Percentiles rank a stretch among this genome's conserved stretches.
These are phyloP conservation scores for Pandemis corylana DNA, from an alignment of 2,888 invertebrate genomes.

Conservation along the genomic window DNA sequence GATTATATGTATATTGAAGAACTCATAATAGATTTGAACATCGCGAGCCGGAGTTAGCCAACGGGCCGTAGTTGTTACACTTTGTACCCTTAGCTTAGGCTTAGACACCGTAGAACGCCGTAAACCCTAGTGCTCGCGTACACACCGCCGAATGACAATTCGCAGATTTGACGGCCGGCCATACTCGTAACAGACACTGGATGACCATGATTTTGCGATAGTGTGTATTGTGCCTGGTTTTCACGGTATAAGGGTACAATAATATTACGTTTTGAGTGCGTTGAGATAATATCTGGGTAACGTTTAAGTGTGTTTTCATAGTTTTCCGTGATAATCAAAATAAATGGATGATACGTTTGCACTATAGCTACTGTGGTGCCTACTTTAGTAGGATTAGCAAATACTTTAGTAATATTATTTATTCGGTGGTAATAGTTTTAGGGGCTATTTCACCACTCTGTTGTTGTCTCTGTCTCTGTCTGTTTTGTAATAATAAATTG, in stretches of 20 bases:
- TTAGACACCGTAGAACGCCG: not conserved
- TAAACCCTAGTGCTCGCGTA: constrained; percentile 9
- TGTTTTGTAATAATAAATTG: too few species aligned
- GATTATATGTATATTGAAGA: too few species aligned
- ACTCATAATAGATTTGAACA: too few species aligned
- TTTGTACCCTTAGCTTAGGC: not conserved
- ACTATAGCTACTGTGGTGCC: too few species aligned
- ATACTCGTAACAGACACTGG: constrained; percentile 11
- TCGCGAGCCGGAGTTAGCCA: too few species aligned
- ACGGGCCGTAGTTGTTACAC: too few species aligned
- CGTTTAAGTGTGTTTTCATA: not conserved
- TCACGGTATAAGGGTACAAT: not conserved
- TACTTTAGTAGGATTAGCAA: too few species aligned
- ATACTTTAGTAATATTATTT: too few species aligned
- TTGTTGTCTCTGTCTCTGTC: too few species aligned
- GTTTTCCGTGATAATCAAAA: not conserved
- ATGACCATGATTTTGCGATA: constrained; percentile 3
- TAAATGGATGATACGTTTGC: too few species aligned
- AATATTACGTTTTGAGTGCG: not conserved
- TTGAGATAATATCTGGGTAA: not conserved
- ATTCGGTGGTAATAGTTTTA: too few species aligned
- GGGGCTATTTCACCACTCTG: too few species aligned
- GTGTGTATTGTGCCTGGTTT: constrained; percentile 11
- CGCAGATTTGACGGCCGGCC: constrained; percentile 6
- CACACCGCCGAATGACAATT: not conserved